A percentile compares a stretch with the other conserved stretches of the same genome.
Evolutionary conservation across 2,797 vertebrate genomes (phyloP).

Genomic region (Lacerta bilineata): DNA sequence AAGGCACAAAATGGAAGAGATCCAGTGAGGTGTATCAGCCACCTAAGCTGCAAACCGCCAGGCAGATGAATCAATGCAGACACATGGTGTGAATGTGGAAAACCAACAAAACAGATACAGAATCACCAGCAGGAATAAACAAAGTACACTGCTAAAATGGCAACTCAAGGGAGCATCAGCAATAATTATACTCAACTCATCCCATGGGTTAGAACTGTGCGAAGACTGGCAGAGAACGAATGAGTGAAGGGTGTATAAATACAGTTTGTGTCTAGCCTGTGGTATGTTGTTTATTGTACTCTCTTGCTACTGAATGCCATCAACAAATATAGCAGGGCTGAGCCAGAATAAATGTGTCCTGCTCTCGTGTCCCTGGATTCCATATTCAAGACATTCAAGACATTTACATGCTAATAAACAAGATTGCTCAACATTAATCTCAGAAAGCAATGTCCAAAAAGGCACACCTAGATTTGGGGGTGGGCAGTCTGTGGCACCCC

Average conservation of each 20-base stretch:
- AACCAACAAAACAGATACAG: background rate
- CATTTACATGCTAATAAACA: conserved; percentile 35
- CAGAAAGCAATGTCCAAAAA: conserved; percentile 40
- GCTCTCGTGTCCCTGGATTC: background rate
- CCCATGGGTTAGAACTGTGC: conserved; percentile 43
- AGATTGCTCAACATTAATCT: conserved; percentile 33
- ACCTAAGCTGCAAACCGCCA: background rate
- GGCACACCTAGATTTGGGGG: background rate
- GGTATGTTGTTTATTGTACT: conserved; percentile 49
- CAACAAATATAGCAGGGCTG: conserved; percentile 48
- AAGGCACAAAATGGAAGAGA: background rate
- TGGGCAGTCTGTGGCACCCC: background rate
- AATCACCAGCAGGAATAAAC: conserved; percentile 44
- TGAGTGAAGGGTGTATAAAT: conserved; percentile 48
- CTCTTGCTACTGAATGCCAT: conserved; percentile 39
- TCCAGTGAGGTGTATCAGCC: background rate
- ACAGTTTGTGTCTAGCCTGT: conserved; percentile 38
- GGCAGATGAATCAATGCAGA: background rate
- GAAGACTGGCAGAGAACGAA: conserved; percentile 7
- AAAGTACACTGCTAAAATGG: conserved; percentile 32
- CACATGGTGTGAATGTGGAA: background rate
- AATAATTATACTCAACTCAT: conserved; percentile 36
- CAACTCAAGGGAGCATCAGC: conserved; percentile 44
- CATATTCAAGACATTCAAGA: background rate
- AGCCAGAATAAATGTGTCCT: conserved; percentile 43